Conservation (phyloP, 2,888 invertebrate species). For the Apodemia duryi region DNA sequence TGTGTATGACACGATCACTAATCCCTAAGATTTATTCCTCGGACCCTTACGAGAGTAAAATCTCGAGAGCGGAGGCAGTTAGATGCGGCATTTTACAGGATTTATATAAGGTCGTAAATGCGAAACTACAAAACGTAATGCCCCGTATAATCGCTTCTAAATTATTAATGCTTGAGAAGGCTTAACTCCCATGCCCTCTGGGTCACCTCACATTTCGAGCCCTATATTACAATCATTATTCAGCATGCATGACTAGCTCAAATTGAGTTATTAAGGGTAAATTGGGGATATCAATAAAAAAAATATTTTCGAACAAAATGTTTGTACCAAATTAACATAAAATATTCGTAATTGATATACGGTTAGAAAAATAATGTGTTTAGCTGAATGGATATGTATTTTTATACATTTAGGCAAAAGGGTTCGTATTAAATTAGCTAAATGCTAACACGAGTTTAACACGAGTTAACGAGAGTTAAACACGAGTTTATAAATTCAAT, state of each 20-base stretch:
- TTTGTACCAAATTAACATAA: too few species aligned
- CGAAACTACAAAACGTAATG: slow-evolving; percentile 36
- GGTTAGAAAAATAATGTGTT: too few species aligned
- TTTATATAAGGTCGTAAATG: slow-evolving; percentile 32
- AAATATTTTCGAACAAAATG: slow-evolving; percentile 1
- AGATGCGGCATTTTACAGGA: slow-evolving; percentile 24
- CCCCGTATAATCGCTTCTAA: slow-evolving; percentile 40
- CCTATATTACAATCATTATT: slow-evolving; percentile 9
- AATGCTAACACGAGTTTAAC: too few species aligned
- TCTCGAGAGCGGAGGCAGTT: slow-evolving; percentile 8
- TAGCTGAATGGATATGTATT: too few species aligned
- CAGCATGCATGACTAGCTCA: not conserved
- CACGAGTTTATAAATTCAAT: too few species aligned
- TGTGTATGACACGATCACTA: not conserved
- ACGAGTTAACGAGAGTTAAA: too few species aligned
- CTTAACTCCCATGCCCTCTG: not conserved
- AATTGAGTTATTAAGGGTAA: not conserved
- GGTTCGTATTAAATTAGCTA: too few species aligned
- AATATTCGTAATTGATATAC: too few species aligned
- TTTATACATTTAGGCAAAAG: too few species aligned
- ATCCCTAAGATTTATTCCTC: slow-evolving; percentile 8
- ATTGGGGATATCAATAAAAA: not conserved
- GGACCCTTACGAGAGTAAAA: not conserved
- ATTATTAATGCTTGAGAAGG: slow-evolving; percentile 27
- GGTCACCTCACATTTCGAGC: slow-evolving; percentile 1